Evolutionary conservation across 1,140 invertebrate species (phyloP), one percentile per base, ranked within the genome.

Genomic region (Physella acuta): DNA sequence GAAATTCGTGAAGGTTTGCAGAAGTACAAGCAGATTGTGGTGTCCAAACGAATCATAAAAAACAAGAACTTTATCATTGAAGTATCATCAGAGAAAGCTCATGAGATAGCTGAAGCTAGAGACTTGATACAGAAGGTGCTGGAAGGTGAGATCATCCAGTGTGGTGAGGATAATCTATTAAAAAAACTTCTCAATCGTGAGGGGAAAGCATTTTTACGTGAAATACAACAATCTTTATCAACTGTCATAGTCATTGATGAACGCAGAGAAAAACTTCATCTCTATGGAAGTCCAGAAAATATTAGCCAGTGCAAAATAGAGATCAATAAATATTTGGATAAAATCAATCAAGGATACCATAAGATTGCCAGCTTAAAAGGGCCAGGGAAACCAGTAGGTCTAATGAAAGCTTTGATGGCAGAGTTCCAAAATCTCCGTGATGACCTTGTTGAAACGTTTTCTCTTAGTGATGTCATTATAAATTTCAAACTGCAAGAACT

Each of bases 331-430:
- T 81, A 75, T 72, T 37, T 78, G 5, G 65, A 68, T 1, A 55
- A 63, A 34, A 51, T 76, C 28, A 44, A 53, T 34, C 53, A 26
- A 20, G 73, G 68, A 0, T 60, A 44, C n/a, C n/a, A 31, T 44
- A 49, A n/a, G 75, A 68, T 61, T 68, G 68, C 3, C 31, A 76
- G 0, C 34, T 26, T 3, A 51, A 80, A 33, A 76, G 70, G 58
- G 73, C 75, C 0, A 52, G 56, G 14, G 68, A 66, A 1, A 60
- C 80, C 81, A 55, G 59, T 60, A 14, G 80, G 80, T 20, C 31
- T 81, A 2, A 75, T 81, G 76, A 81, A 81, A 69, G 71, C 60
- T 2, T 51, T 81, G 16, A 34, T 79, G 31, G 28, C 63, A 3
- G 62, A 68, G 58, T 78, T 77, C 59, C 74, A 70, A 1, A 37